Evolutionary conservation across 2,113 vertebrate genomes (phyloP).

Genomic region (Pollimyrus isidori): DNA sequence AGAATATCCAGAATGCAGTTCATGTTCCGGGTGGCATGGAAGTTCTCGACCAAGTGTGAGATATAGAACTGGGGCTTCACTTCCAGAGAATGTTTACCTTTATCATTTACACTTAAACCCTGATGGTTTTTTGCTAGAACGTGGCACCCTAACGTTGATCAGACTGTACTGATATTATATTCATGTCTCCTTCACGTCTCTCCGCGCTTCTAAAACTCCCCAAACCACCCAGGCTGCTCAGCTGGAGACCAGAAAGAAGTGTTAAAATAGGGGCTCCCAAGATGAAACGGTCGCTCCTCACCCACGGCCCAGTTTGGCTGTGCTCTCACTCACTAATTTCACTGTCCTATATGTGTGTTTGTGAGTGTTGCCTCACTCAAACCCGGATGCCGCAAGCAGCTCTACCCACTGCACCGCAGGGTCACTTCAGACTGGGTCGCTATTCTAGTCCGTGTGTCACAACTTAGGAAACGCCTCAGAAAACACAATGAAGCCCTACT

Average conservation of each 20-base stretch:
- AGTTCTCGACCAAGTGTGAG: neutral
- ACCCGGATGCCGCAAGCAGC: neutral
- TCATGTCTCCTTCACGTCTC: neutral
- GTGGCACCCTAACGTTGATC: neutral
- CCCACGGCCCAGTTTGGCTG: neutral
- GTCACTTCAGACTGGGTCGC: neutral
- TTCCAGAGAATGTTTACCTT: neutral
- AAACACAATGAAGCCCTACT: neutral
- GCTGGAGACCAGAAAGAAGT: neutral
- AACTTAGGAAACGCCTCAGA: neutral
- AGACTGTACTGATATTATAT: neutral
- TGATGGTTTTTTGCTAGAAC: neutral
- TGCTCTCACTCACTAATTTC: neutral
- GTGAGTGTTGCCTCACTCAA: neutral
- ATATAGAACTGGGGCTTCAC: neutral
- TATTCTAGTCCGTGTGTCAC: neutral
- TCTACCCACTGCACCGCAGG: neutral
- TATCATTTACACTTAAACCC: neutral
- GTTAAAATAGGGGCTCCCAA: neutral
- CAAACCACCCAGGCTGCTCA: neutral
- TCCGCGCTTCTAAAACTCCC: neutral
- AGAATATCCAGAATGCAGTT: neutral
- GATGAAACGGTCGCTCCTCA: neutral
- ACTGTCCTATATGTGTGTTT: neutral
- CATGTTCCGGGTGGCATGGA: neutral